Conservation (phyloP, 2,888 invertebrate species). For the Lagria hirta region DNA sequence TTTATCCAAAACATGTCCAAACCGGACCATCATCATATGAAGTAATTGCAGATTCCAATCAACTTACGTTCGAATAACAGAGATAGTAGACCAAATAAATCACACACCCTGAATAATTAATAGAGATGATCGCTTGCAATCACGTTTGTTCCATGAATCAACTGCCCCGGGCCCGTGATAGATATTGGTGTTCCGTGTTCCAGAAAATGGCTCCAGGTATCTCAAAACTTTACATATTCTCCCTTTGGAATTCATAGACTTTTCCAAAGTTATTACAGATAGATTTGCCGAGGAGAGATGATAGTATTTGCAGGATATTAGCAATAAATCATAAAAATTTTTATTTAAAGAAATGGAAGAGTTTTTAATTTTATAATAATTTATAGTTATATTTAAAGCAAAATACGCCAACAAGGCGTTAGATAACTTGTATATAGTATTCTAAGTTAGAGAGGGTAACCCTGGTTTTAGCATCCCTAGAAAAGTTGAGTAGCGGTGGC, state of each 20-base stretch:
- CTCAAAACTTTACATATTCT: slow-evolving; percentile 17
- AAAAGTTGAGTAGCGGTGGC: no score
- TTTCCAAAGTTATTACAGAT: no score
- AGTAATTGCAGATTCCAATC: slow-evolving; percentile 28
- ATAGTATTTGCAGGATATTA: no score
- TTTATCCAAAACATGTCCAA: slow-evolving; percentile 12
- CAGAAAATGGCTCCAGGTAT: slow-evolving; percentile 25
- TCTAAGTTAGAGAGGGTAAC: no score
- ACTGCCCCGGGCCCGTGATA: slow-evolving; percentile 23
- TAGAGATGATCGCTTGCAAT: slow-evolving; percentile 28
- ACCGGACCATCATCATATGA: slow-evolving; percentile 9
- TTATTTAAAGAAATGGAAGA: no score
- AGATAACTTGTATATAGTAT: no score
- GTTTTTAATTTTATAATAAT: no score
- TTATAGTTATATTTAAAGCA: no score
- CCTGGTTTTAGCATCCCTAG: no score
- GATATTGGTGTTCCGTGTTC: slow-evolving; percentile 26
- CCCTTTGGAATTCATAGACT: slow-evolving; percentile 11
- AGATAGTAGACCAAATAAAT: slow-evolving; percentile 21
- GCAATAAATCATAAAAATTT: no score
- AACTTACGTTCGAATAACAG: slow-evolving; percentile 24
- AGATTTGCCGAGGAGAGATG: no score
- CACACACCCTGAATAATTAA: slow-evolving; percentile 29
- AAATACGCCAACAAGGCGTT: no score
- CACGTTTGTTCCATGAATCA: slow-evolving; percentile 29